Conservation (phyloP, 2,888 invertebrate genomes). For the Tromatobia lineatoria region DNA sequence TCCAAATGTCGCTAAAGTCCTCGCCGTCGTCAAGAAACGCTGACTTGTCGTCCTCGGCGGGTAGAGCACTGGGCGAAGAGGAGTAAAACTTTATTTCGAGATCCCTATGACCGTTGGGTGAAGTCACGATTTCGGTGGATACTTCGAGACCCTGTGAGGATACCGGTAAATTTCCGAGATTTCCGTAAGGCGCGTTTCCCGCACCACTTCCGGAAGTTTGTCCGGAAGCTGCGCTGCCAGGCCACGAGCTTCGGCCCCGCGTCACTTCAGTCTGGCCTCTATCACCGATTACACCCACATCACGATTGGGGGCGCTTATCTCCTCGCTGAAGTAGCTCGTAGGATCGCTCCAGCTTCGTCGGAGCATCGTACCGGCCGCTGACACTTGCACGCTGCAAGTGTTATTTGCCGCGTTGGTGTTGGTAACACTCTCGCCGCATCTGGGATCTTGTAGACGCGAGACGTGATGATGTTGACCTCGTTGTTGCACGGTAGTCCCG, state of each 20-base stretch:
- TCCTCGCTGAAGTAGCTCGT: conserved; percentile 85
- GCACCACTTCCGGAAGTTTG: conserved; percentile 58
- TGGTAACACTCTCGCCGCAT: conserved; percentile 52
- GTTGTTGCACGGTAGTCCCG: conserved; percentile 46
- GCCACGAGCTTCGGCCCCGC: conserved; percentile 79
- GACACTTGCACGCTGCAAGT: conserved; percentile 52
- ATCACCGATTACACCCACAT: conserved; percentile 84
- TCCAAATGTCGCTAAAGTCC: conserved; percentile 83
- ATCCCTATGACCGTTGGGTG: conserved; percentile 92
- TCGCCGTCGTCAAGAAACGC: conserved; percentile 76
- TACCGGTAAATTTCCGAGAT: conserved; percentile 62
- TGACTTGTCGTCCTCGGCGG: conserved; percentile 76
- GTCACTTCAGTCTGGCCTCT: conserved; percentile 78
- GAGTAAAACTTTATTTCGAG: conserved; percentile 93
- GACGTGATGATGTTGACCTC: conserved; percentile 63
- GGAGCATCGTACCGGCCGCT: conserved; percentile 79
- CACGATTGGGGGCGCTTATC: conserved; percentile 82
- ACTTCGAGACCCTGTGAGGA: conserved; percentile 88
- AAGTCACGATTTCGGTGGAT: conserved; percentile 92
- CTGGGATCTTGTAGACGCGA: conserved; percentile 48
- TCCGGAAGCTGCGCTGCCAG: conserved; percentile 74
- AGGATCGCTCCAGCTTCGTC: conserved; percentile 90
- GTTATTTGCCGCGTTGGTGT: conserved; percentile 41
- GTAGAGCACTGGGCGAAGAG: conserved; percentile 86
- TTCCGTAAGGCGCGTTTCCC: conserved; percentile 52